Conservation (phyloP, 1,140 invertebrate genomes). For the Ceratina australensis region DNA sequence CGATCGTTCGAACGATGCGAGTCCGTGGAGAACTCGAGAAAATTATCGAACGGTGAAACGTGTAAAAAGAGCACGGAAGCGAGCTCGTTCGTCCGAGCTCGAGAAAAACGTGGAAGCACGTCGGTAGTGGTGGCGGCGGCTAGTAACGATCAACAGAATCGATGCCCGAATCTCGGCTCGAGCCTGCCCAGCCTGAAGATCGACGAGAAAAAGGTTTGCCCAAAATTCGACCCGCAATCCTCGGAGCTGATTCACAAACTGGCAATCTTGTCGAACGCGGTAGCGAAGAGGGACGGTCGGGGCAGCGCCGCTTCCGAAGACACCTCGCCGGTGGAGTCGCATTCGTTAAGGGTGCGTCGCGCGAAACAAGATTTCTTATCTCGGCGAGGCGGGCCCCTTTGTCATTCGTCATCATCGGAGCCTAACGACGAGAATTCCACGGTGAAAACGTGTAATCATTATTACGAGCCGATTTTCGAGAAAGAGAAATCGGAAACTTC, state of each 20-base stretch:
- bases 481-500: neutral
- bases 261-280: conserved; percentile 47
- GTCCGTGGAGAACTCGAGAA: neutral
- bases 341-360: conserved; percentile 56
- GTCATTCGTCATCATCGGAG: conserved; percentile 46
- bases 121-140: neutral
- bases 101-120: neutral
- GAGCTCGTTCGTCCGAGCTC: too few relatives aligned
- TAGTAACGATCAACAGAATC: neutral
- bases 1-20: neutral
- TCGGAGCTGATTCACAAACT: conserved; percentile 63
- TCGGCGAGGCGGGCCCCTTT: conserved; percentile 53
- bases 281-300: conserved; percentile 45
- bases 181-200: too few relatives aligned
- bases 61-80: too few relatives aligned
- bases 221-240: conserved; percentile 31
- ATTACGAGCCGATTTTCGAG: neutral
- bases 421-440: neutral
- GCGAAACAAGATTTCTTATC: conserved; percentile 68
- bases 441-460: neutral
- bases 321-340: conserved; percentile 32
- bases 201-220: neutral
- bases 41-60: neutral
- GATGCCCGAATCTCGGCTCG: neutral
- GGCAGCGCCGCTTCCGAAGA: conserved; percentile 13